A percentile compares a stretch with the other conserved stretches of the same genome.
phyloP scores from a whole-genome alignment of 2,797 vertebrate species.

The Linurgus olivaceus region DNA sequence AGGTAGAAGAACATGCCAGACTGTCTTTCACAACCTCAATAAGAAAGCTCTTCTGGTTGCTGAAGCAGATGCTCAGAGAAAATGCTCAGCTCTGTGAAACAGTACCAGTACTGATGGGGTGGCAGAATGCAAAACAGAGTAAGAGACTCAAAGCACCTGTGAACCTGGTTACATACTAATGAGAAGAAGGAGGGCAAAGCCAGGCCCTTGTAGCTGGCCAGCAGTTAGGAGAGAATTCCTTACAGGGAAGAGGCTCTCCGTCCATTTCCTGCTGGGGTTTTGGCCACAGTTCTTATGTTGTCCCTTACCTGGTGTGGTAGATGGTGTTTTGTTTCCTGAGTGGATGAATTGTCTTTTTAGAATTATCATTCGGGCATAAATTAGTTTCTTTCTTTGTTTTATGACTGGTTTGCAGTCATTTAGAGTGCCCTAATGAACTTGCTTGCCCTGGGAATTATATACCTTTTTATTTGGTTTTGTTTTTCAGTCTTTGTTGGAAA shows the following conservation, averaged over 20 bases:
- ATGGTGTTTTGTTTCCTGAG: neutral
- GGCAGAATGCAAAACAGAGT: neutral
- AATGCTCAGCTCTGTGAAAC: neutral
- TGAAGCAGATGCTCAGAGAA: neutral
- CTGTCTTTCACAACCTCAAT: neutral
- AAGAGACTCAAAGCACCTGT: neutral
- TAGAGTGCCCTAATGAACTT: neutral
- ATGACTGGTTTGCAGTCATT: neutral
- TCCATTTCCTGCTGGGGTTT: neutral
- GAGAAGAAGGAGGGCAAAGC: neutral
- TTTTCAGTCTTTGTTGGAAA: neutral
- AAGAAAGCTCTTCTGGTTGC: neutral
- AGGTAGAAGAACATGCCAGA: neutral
- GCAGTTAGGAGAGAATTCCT: neutral
- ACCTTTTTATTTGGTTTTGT: neutral
- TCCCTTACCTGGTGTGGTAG: neutral
- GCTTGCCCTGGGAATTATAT: neutral
- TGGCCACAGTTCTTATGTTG: neutral
- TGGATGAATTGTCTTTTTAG: neutral
- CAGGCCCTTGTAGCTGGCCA: neutral
- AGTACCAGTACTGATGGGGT: neutral
- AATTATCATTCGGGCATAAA: neutral
- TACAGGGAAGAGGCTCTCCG: neutral
- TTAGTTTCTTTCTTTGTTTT: neutral
- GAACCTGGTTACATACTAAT: neutral